phyloP scores from a whole-genome alignment of 2,797 vertebrate genomes.

The Acanthurus lineatus region DNA sequence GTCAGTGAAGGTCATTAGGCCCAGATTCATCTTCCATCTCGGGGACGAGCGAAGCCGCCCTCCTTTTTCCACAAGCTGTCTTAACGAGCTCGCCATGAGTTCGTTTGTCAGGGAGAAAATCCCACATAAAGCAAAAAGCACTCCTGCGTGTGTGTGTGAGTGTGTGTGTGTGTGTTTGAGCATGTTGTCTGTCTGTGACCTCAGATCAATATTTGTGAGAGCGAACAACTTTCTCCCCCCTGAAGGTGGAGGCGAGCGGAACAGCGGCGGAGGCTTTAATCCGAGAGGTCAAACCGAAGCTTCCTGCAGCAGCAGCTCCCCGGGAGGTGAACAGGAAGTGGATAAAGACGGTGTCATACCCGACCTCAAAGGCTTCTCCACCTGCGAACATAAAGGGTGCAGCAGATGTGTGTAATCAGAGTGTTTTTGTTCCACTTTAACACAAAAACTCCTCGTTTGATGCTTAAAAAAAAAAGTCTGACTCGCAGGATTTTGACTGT shows the following conservation, averaged over 20 bases:
- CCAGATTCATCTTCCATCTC: slow-evolving; percentile 75
- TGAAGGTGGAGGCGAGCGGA: slow-evolving; percentile 22
- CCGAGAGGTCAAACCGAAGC: slow-evolving; percentile 24
- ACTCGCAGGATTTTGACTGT: too few relatives aligned
- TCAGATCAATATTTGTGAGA: slow-evolving; percentile 40
- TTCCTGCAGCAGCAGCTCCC: slow-evolving; percentile 1
- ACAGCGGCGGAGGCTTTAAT: slow-evolving; percentile 39
- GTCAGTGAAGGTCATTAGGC: slow-evolving; percentile 84
- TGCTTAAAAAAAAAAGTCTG: too few relatives aligned
- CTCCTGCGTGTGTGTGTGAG: background rate
- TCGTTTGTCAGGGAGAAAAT: slow-evolving; percentile 61
- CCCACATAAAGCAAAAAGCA: slow-evolving; percentile 51
- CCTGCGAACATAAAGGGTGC: background rate
- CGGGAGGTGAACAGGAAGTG: slow-evolving; percentile 36
- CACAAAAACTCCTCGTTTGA: too few relatives aligned
- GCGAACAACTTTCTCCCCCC: slow-evolving; percentile 43
- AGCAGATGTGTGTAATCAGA: background rate
- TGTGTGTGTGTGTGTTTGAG: slow-evolving; percentile 17
- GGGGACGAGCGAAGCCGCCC: slow-evolving; percentile 49
- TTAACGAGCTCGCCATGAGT: slow-evolving; percentile 68
- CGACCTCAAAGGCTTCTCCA: background rate
- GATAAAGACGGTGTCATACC: background rate
- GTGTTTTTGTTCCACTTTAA: background rate
- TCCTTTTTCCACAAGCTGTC: slow-evolving; percentile 54
- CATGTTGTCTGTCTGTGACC: slow-evolving; percentile 49